These are phyloP conservation scores for Trichacis sp. DNA, from an alignment of 2,888 invertebrate species.

Conservation along the genomic window DNA sequence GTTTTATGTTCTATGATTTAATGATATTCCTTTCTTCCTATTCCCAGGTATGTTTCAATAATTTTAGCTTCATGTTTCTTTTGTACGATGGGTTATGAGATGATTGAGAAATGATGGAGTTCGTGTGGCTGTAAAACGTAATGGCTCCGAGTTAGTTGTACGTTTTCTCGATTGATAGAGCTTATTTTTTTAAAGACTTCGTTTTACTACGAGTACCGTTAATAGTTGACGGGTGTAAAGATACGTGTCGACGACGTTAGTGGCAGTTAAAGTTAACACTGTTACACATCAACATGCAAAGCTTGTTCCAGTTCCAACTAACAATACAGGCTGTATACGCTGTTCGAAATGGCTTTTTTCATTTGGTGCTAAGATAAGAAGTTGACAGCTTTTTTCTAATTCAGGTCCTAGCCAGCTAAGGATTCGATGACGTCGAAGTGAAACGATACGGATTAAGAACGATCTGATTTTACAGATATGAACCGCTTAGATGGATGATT, in stretches of 20 bases:
- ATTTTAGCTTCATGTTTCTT: conserved; percentile 16
- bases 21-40: conserved; percentile 24
- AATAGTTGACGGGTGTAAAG: conserved; percentile 44
- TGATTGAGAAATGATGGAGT: not conserved
- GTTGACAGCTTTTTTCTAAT: conserved; percentile 18
- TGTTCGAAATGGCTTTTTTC: conserved; percentile 18
- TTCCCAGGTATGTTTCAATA: conserved; percentile 8
- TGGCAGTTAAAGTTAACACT: conserved; percentile 42
- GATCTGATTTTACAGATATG: too few species aligned
- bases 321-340: conserved; percentile 29
- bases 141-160: conserved; percentile 7
- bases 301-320: conserved; percentile 34
- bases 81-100: too few species aligned
- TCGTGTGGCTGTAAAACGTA: not conserved
- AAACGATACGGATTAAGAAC: conserved; percentile 32
- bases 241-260: conserved; percentile 47
- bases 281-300: conserved; percentile 49
- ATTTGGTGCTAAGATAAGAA: conserved; percentile 16
- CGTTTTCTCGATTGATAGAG: conserved; percentile 21
- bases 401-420: conserved; percentile 26
- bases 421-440: conserved; percentile 38
- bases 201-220: conserved; percentile 36
- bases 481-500: too few species aligned
- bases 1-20: too few species aligned
- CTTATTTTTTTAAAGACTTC: conserved; percentile 11